Evolutionary conservation across 2,888 invertebrate genomes (phyloP).

Genomic region (Calliopum simillimum): DNA sequence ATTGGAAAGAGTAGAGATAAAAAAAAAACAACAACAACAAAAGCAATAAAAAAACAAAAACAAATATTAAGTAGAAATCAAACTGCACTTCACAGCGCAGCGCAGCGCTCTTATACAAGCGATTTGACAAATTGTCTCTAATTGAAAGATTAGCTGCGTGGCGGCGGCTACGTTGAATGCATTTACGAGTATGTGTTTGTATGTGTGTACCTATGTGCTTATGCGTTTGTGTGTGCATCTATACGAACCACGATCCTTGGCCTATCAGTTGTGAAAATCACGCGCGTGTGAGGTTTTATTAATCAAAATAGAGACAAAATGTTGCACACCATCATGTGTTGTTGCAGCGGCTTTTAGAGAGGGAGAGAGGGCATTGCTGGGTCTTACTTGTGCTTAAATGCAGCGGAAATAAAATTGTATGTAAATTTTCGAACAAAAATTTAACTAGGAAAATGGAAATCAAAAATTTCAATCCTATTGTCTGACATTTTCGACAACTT

Average conservation of each 20-base stretch:
- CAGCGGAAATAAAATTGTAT: too few species aligned
- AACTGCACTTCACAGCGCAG: slow-evolving; percentile 23
- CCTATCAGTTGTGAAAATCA: slow-evolving; percentile 58
- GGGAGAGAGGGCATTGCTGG: too few species aligned
- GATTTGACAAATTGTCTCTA: slow-evolving; percentile 67
- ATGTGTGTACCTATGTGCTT: too few species aligned
- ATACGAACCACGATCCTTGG: slow-evolving; percentile 17
- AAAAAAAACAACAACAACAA: too few species aligned
- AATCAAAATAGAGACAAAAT: slow-evolving; percentile 51
- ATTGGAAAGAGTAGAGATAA: neutral
- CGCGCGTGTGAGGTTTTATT: slow-evolving; percentile 63
- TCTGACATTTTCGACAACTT: too few species aligned
- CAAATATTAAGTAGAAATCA: slow-evolving; percentile 23
- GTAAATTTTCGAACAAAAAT: too few species aligned
- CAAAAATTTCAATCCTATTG: too few species aligned
- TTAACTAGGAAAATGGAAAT: too few species aligned
- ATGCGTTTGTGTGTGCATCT: too few species aligned
- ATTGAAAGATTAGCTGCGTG: slow-evolving; percentile 65
- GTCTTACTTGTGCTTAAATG: too few species aligned
- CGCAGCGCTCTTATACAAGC: slow-evolving; percentile 51
- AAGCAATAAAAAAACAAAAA: too few species aligned
- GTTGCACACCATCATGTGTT: slow-evolving; percentile 25
- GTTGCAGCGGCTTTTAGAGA: slow-evolving; percentile 40
- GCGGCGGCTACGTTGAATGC: neutral
- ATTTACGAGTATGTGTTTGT: neutral